Base-by-base conservation (phyloP, 2,113 vertebrate species). In the Andinoacara biseriatus region DNA sequence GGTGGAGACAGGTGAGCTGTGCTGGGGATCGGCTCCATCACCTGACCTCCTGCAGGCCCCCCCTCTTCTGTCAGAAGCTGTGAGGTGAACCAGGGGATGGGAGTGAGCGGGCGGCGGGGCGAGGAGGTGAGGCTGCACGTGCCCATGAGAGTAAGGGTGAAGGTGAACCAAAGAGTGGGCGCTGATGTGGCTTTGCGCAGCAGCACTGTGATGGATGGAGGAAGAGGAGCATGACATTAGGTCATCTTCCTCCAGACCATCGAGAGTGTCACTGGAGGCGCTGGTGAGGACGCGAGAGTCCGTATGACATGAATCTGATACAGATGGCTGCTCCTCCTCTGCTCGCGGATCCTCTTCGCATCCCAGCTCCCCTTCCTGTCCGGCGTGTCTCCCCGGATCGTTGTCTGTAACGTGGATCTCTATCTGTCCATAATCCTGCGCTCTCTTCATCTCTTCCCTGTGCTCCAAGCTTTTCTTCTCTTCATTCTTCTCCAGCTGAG, bases 191-290 rank as follows among this genome's bases (percentile, higher is more conserved):
- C 22, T 38, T 57, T 76, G 81, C 17, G 83, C 56, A n/a, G 40
- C 46, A 87, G 94, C 91, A 5, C 74, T 91, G 1, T 92, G 82
- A 0, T 94, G 93, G 29, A 84, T 5, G 74, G 95, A 96, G 49
- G 95, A 96, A 69, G 96, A 96, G 57, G 96, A 97, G 65, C 96
- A 96, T 1, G 95, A 5, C 87, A 97, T 46, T 82, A 96, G 63
- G 85, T 97, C 97, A 0, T 99, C 97, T 76, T 98, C 97, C 82
- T 99, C 97, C 83, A 99, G 88, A 1, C 96, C 97, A 0, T 98
- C 97, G 54, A 98, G 81, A 10, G 98, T 99, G 91, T 99, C 97
- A 1, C 96, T 97, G 4, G 97, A 99, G 57, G 95, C 96, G 22
- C 98, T 99, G 38, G 94, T 96, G 89, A 97, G 91, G 81, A 95